Evolutionary conservation across 2,113 vertebrate genomes (phyloP).

Genomic region (Laticauda colubrina): DNA sequence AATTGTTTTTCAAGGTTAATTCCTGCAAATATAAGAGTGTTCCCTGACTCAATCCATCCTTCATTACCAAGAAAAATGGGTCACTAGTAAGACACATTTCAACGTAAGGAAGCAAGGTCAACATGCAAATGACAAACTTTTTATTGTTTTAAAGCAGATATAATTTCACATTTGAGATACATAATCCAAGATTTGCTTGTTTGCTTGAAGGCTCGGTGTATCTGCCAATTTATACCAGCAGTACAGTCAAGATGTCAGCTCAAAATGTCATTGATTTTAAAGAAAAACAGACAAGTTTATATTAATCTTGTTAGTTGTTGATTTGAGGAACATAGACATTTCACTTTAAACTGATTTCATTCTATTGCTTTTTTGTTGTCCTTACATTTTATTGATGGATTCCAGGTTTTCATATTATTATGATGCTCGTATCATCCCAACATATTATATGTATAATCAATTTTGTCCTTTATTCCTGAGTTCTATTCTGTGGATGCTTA

Average conservation of each 20-base stretch:
- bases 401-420: not conserved
- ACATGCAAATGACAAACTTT: not conserved
- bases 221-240: not conserved
- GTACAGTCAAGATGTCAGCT: not conserved
- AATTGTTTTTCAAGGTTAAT: not conserved
- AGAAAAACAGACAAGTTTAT: not conserved
- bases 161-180: not conserved
- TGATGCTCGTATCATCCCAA: not conserved
- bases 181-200: not conserved
- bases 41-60: not conserved
- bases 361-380: not conserved
- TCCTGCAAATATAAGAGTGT: not conserved
- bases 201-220: not conserved
- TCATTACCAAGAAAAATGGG: not conserved
- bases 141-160: not conserved
- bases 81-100: not conserved
- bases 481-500: not conserved
- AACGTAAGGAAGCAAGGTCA: not conserved
- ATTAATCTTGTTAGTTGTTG: not conserved
- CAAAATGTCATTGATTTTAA: not conserved
- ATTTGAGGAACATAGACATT: not conserved
- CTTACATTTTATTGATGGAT: not conserved
- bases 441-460: not conserved
- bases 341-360: not conserved
- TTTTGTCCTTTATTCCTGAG: not conserved